These are phyloP conservation scores for Stichodactyla mertensii DNA, from an alignment of 64 coral and sea anemone species.

Conservation along the genomic window DNA sequence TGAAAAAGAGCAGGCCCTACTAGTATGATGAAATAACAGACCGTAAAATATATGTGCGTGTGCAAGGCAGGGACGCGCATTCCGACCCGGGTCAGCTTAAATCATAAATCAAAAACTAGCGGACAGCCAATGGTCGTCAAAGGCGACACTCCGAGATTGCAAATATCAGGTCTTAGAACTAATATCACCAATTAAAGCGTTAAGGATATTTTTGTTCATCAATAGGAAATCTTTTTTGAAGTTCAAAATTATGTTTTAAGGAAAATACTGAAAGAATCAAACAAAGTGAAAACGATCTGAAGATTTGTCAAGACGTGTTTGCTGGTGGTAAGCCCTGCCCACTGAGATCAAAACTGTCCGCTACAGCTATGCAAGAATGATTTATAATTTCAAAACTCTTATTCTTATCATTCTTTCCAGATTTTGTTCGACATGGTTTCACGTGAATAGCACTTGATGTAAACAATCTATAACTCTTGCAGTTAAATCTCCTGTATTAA, in stretches of 20 bases:
- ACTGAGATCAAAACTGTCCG: constrained; percentile 1
- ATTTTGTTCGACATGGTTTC: background rate
- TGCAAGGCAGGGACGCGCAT: background rate
- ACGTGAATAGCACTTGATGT: background rate
- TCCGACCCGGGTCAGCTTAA: background rate
- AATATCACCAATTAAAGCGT: no score
- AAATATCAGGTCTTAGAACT: background rate
- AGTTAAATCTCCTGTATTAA: background rate
- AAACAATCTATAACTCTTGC: background rate
- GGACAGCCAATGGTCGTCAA: constrained; percentile 12
- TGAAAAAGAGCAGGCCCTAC: background rate
- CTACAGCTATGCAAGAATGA: constrained; percentile 12
- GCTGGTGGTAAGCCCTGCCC: background rate
- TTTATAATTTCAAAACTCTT: constrained; percentile 17
- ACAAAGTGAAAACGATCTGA: background rate
- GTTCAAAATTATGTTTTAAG: background rate
- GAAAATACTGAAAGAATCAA: background rate
- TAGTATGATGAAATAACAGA: background rate
- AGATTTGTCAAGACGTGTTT: background rate
- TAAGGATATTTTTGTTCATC: no score
- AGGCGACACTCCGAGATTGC: background rate
- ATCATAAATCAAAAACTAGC: constrained; percentile 16
- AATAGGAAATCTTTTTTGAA: background rate
- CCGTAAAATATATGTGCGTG: background rate
- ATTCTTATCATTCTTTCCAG: constrained; percentile 13